Base-by-base conservation (phyloP, 2,888 invertebrate genomes). In the Mechanitis mazaeus region DNA sequence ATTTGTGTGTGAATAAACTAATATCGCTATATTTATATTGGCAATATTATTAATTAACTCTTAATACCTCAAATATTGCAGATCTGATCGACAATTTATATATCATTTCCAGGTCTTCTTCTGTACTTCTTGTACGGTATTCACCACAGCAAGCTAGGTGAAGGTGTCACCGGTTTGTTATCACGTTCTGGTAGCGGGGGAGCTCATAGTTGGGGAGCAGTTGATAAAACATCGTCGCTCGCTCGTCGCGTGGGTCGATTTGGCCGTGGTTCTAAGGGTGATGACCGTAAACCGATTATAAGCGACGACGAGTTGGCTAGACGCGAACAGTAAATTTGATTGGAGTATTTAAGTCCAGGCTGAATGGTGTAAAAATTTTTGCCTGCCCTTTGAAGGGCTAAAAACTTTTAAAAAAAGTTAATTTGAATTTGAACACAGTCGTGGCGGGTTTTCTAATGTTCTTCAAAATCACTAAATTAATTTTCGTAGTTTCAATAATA, bases 51-150 rank as follows among this genome's bases (percentile, higher is more conserved):
- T 20, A 1, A 35, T 35, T 35, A 35, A 35, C 4, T 5, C 35
- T 6, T 35, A 35, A 35, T 1, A 6, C 35, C 6, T 35, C 2
- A 45, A 20, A 47, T 4, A 20, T 47, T 47, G n/a, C n/a, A 20
- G 20, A 6, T 20, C n/a, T 47, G 47, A 20, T 47, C 12, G 6
- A 20, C 3, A 47, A n/a, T n/a, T 6, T 47, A 47, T 2, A 20
- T 47, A n/a, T 35, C 47, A 28, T 47, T 80, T 91, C 20, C 85
- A 96, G 96, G 96, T 57, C 90, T 96, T 79, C 84, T 95, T 35
- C 92, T 96, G 5, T 96, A 96, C 80, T 96, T 96, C 83, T 84
- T 95, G 1, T 96, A 96, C 79, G 96, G 96, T 3, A 95, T 96
- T 64, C 94, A 95, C 76, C 94, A 96, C 79, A 96, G 96, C 81